phyloP scores from a whole-genome alignment of 2,113 vertebrate genomes.

The Colossoma macropomum region DNA sequence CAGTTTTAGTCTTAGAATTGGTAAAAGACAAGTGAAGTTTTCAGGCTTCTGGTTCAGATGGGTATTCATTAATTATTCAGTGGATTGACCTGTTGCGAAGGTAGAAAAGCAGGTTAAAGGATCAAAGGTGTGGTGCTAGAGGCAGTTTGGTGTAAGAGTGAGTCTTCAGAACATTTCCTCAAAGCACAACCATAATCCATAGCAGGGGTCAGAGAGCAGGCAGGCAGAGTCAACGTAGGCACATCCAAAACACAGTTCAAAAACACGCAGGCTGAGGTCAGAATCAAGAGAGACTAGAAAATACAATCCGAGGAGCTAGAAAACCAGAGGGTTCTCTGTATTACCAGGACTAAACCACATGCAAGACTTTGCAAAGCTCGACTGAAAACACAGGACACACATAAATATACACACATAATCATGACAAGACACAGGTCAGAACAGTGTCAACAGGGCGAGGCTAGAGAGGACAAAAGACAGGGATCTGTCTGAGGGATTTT shows the following conservation, averaged over 20 bases:
- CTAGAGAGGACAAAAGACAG: no score
- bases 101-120: background rate
- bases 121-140: background rate
- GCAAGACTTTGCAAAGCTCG: background rate
- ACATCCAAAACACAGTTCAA: background rate
- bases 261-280: background rate
- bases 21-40: background rate
- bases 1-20: no score
- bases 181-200: background rate
- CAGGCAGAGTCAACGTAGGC: background rate
- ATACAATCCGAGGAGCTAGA: background rate
- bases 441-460: no score
- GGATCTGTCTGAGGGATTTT: no score
- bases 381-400: background rate
- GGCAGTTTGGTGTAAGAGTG: background rate
- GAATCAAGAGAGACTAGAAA: background rate
- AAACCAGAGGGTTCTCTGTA: background rate
- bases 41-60: background rate
- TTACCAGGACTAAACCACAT: background rate
- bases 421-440: no score
- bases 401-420: background rate
- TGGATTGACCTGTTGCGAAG: background rate
- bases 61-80: background rate
- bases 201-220: background rate
- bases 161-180: background rate